A percentile compares a stretch with the other conserved stretches of the same genome.
Conservation (phyloP, 2,888 invertebrate species). For the Epinotia ramella region DNA sequence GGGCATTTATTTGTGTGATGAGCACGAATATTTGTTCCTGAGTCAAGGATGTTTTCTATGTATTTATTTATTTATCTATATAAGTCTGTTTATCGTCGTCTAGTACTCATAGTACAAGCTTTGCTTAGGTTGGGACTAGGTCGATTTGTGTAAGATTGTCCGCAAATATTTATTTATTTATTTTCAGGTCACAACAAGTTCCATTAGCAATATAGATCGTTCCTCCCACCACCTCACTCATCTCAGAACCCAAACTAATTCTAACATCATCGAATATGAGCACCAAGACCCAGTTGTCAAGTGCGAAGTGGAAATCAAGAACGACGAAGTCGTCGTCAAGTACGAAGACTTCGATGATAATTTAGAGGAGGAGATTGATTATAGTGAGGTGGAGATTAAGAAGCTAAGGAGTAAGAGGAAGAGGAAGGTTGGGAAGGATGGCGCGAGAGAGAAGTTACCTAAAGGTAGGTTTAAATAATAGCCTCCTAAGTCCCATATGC, state of each 20-base stretch:
- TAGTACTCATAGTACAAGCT: no score
- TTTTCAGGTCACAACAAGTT: constrained; percentile 24
- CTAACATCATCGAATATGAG: constrained; percentile 9
- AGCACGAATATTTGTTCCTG: no score
- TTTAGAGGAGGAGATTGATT: constrained; percentile 5
- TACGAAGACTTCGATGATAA: constrained; percentile 29
- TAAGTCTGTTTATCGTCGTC: no score
- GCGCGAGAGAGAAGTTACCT: constrained; percentile 12
- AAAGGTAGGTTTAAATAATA: constrained; percentile 19
- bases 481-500: no score
- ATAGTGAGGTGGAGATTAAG: constrained; percentile 6
- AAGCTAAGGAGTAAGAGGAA: constrained; percentile 23
- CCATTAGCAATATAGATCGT: constrained; percentile 7
- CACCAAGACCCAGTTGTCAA: constrained; percentile 11
- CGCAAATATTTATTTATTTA: no score
- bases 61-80: no score
- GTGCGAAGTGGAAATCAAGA: not conserved
- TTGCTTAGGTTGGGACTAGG: no score
- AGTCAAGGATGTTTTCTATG: no score
- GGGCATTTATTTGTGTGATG: no score
- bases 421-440: constrained; percentile 21
- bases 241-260: not conserved
- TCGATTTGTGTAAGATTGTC: no score
- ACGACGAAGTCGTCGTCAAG: constrained; percentile 9
- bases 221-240: not conserved